These are phyloP conservation scores for Zaprionus ornatus DNA, from an alignment of 1,140 invertebrate species.

Conservation along the genomic window DNA sequence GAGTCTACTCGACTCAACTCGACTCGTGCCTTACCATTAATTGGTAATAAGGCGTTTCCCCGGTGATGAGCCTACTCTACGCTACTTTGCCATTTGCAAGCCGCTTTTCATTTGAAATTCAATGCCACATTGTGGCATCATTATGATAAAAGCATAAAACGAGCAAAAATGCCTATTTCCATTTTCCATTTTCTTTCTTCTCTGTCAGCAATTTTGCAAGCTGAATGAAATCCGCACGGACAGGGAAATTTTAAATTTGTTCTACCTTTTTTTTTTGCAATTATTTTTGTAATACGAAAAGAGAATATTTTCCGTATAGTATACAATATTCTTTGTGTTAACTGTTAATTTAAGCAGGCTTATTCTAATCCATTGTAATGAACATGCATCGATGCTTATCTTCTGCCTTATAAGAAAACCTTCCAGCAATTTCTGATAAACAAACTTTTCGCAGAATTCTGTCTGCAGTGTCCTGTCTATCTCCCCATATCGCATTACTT, in stretches of 20 bases:
- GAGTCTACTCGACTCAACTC: not conserved
- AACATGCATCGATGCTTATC: not conserved
- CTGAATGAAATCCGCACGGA: not conserved
- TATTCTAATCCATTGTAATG: not conserved
- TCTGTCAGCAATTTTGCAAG: not conserved
- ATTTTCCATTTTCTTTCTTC: conserved; percentile 13
- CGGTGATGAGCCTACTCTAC: not conserved
- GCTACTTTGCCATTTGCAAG: not conserved
- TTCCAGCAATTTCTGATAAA: not conserved
- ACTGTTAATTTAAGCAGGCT: not conserved
- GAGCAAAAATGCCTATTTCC: conserved; percentile 21
- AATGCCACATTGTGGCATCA: conserved; percentile 48
- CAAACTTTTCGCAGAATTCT: not conserved
- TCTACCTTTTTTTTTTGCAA: not conserved
- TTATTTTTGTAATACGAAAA: not conserved
- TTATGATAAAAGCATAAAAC: conserved; percentile 30
- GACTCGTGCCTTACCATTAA: conserved; percentile 1
- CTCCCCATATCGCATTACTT: not conserved
- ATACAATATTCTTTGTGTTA: not conserved
- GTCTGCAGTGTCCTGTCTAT: not conserved
- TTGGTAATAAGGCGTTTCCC: conserved; percentile 20
- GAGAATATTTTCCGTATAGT: not conserved
- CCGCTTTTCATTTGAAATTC: conserved; percentile 63
- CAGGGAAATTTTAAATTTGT: not conserved
- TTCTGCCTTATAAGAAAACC: not conserved